phyloP scores from a whole-genome alignment of 2,888 invertebrate genomes.

The Drosophila robusta region DNA sequence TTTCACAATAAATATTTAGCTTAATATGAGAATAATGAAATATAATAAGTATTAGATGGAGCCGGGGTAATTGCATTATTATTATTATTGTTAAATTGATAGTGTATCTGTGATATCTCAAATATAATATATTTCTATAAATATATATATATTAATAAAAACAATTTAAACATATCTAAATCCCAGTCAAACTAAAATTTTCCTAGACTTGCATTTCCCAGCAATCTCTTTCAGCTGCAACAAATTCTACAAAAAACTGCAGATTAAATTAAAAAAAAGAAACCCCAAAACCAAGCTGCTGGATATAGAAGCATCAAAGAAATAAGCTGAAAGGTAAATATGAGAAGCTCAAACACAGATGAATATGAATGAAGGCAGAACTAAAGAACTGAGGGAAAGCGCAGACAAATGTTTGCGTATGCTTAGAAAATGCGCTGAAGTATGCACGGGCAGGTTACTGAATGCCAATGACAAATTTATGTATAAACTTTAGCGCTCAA shows the following conservation, averaged over 20 bases:
- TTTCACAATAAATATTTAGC: too few relatives aligned
- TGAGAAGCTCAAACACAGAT: constrained; percentile 36
- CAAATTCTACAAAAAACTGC: constrained; percentile 1
- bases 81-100: too few relatives aligned
- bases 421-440: constrained; percentile 52
- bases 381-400: constrained; percentile 40
- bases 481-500: constrained; percentile 80
- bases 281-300: constrained; percentile 16
- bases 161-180: too few relatives aligned
- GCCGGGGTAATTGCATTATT: too few relatives aligned
- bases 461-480: constrained; percentile 82
- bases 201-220: neutral
- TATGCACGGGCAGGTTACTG: constrained; percentile 55
- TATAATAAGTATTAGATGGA: too few relatives aligned
- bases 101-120: too few relatives aligned
- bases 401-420: constrained; percentile 61
- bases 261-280: constrained; percentile 43
- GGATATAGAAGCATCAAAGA: constrained; percentile 20
- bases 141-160: too few relatives aligned
- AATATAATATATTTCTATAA: too few relatives aligned
- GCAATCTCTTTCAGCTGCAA: neutral
- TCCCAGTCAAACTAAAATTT: neutral
- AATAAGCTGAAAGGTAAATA: constrained; percentile 34
- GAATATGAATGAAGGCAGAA: constrained; percentile 22
- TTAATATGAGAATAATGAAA: too few relatives aligned